Conservation (phyloP, 2,888 invertebrate genomes). For the Drosophila nigritarsus region DNA sequence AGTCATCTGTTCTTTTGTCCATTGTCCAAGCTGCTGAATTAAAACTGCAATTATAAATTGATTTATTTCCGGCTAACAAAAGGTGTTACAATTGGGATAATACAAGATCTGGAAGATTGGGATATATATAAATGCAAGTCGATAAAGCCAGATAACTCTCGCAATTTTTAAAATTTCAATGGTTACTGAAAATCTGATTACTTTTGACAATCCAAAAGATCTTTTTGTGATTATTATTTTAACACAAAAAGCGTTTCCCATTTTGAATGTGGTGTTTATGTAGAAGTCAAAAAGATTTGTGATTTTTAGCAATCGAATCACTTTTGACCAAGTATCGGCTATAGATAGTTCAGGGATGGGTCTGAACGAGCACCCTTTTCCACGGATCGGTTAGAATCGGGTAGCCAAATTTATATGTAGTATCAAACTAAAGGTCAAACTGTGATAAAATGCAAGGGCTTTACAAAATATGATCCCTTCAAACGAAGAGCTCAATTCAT, state of each 20-base stretch:
- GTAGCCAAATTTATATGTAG: background rate
- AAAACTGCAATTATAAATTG: background rate
- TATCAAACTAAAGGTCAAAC: background rate
- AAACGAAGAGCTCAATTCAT: background rate
- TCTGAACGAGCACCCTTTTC: too few species aligned
- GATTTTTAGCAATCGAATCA: background rate
- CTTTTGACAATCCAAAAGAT: background rate
- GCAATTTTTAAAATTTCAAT: background rate
- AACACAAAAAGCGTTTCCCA: background rate
- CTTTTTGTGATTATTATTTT: too few species aligned
- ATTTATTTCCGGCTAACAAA: fast-evolving
- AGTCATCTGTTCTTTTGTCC: background rate
- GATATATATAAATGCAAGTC: background rate
- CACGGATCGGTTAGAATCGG: background rate
- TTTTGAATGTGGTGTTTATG: background rate
- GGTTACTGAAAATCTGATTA: background rate
- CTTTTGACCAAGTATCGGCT: background rate
- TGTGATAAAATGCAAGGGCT: background rate
- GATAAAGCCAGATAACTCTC: background rate
- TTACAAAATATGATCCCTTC: background rate
- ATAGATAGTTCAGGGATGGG: too few species aligned
- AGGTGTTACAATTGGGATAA: too few species aligned
- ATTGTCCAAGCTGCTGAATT: background rate
- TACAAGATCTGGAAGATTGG: fast-evolving
- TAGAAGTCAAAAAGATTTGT: background rate